Evolutionary conservation across 2,797 vertebrate genomes (phyloP).

Genomic region (Anomalospiza imberbis): DNA sequence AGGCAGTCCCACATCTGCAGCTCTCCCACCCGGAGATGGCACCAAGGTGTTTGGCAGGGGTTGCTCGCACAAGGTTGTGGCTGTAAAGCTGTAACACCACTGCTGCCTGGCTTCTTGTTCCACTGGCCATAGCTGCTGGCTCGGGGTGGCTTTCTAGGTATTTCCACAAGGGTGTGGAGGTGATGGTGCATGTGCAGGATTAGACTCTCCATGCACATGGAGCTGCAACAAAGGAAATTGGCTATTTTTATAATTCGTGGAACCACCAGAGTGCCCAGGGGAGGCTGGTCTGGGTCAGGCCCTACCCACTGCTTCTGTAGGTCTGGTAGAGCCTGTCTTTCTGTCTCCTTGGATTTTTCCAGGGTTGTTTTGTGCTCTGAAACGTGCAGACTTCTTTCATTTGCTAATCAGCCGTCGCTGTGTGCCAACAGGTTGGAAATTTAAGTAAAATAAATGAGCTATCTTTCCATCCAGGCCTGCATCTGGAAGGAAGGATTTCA

Average conservation of each 20-base stretch:
- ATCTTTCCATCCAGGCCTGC: neutral
- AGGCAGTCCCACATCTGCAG: neutral
- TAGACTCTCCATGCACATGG: neutral
- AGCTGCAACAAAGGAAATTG: neutral
- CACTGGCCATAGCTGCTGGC: neutral
- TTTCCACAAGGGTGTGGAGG: neutral
- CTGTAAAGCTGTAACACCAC: neutral
- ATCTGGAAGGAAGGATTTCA: conserved; percentile 2
- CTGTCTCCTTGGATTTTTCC: neutral
- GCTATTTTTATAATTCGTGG: neutral
- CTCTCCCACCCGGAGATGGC: neutral
- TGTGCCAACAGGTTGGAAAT: neutral
- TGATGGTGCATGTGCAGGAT: neutral
- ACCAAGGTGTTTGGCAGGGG: neutral
- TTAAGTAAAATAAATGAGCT: neutral
- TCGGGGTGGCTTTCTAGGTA: neutral
- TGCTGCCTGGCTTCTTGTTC: neutral
- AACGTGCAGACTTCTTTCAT: neutral
- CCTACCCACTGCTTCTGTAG: neutral
- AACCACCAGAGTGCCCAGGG: neutral
- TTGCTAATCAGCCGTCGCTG: neutral
- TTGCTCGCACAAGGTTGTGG: neutral
- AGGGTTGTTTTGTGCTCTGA: neutral
- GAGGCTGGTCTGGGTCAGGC: neutral
- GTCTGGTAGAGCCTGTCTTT: neutral